Conservation (phyloP, 2,113 vertebrate genomes). For the Cathartes aura region DNA sequence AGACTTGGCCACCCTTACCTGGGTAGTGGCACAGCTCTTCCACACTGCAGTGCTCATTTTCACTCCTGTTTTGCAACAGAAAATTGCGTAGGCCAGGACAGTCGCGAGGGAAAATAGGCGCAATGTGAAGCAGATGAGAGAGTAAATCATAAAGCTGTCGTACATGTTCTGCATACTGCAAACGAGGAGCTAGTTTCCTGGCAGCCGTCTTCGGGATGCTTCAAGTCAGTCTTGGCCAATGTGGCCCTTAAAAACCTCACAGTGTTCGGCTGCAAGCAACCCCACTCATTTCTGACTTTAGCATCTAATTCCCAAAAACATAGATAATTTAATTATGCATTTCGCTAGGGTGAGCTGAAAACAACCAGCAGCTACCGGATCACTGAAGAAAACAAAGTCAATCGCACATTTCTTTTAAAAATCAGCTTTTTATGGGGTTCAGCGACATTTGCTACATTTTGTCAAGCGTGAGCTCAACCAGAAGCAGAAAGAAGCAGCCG, state of each 20-base stretch:
- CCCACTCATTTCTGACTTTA: background rate
- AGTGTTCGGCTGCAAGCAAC: background rate
- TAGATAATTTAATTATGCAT: background rate
- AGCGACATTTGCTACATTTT: background rate
- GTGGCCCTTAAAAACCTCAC: background rate
- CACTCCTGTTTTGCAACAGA: constrained; percentile 21
- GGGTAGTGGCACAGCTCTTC: background rate
- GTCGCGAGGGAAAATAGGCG: background rate
- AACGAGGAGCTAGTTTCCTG: constrained; percentile 30
- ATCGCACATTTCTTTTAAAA: background rate
- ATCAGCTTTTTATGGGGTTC: background rate
- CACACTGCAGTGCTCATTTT: constrained; percentile 20
- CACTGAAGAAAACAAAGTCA: background rate
- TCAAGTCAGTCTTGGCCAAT: background rate
- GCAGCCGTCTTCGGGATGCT: background rate
- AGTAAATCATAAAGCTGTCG: background rate
- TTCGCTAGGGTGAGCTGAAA: background rate
- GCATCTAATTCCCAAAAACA: background rate
- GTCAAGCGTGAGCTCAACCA: background rate
- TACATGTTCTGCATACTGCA: constrained; percentile 36
- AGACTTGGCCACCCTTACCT: background rate
- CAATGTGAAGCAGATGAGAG: constrained; percentile 29
- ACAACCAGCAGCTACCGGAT: background rate
- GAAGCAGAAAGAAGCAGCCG: background rate
- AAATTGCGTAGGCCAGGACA: background rate